Evolutionary conservation across 1,140 invertebrate species (phyloP), one percentile per base, ranked within the genome.

Genomic region (Schlechtendalia chinensis): DNA sequence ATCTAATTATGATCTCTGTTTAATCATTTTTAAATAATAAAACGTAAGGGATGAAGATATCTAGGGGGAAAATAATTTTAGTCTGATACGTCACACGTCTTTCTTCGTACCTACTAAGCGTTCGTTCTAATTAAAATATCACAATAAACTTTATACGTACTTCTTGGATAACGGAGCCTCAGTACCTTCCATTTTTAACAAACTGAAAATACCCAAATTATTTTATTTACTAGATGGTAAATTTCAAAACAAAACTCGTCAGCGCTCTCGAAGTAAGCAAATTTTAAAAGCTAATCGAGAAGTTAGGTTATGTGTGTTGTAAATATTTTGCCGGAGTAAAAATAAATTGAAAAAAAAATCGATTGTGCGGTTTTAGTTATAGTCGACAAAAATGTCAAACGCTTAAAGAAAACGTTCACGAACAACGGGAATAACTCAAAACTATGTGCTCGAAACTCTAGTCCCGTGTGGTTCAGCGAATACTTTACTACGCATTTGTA

Each of bases 111-210:
- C 12, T 19, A 27, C 8, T 4, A 29, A 54, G 54, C 3, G 27
- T 32, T 53, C n/a, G 19, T 19, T 39, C 32, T 29, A 27, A 19
- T 1, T 11, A 24, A 6, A 24, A 58, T 54, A 53, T 4, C 29
- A 14, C 5, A 19, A 10, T 27, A 0, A 71, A 53, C 16, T 53
- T 19, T 0, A 71, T 79, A 79, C 75, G 16, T 79, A 79, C 75
- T 79, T 79, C 5, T 79, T 79, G 10, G 75, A 79, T 12, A 79
- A 19, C 19, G 75, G 53, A 45, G 32, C 56, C 8, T 79, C 75
- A 17, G 75, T 45, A 79, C 58, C 24, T 79, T 79, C 75, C 75
- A 79, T 79, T 79, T 61, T 77, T 59, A n/a, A 32, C 4, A 5
- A 22, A 22, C 22, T 45, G 14, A 67, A 22, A 47, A 45, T 24